Conservation (phyloP, 2,888 invertebrate genomes). For the Drosophila longiperda region DNA sequence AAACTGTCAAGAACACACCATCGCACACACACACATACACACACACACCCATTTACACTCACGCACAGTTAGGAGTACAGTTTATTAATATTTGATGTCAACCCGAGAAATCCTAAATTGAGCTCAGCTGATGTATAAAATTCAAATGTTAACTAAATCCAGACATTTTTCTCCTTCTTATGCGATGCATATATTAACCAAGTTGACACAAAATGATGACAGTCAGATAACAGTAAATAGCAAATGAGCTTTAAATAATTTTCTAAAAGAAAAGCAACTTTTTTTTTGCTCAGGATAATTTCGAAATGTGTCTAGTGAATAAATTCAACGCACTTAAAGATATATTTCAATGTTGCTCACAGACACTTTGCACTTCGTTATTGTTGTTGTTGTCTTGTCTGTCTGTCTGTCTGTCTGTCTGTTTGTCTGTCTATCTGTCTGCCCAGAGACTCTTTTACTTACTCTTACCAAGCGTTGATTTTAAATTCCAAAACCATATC, state of each 20-base stretch:
- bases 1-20: constrained; percentile 19
- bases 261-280: background rate
- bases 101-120: constrained; percentile 13
- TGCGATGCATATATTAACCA: background rate
- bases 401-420: background rate
- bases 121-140: background rate
- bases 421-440: background rate
- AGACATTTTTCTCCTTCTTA: background rate
- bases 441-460: background rate
- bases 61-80: background rate
- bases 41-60: background rate
- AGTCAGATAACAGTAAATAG: background rate
- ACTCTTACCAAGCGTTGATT: background rate
- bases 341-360: background rate
- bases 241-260: background rate
- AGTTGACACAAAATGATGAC: background rate
- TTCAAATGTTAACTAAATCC: constrained; percentile 24
- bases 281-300: background rate
- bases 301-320: background rate
- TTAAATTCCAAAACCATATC: background rate
- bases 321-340: background rate
- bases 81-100: constrained; percentile 47
- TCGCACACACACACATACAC: background rate
- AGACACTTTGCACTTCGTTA: background rate
- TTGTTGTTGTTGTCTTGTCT: background rate